Evolutionary conservation across 2,888 invertebrate species (phyloP).

Genomic region (Eulithis testata): DNA sequence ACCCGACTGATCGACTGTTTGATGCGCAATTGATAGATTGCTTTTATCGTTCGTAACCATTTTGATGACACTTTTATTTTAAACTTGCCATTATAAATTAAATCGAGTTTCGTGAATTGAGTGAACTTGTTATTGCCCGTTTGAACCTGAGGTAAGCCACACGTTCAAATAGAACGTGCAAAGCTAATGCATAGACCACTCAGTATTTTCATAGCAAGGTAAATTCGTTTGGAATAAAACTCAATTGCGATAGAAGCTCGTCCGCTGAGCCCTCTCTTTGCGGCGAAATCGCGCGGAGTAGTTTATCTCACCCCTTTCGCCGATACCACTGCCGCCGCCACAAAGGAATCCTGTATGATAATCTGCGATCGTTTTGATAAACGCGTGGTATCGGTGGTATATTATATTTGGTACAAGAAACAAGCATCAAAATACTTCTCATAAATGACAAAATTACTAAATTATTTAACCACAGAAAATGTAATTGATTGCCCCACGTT

Average conservation of each 20-base stretch:
- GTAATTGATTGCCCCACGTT: too few relatives aligned
- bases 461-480: too few relatives aligned
- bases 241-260: conserved; percentile 60
- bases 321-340: conserved; percentile 56
- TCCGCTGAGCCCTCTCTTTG: conserved; percentile 80
- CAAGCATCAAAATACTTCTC: neutral
- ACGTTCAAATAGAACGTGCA: conserved; percentile 28
- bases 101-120: conserved; percentile 23
- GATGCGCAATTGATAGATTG: conserved; percentile 83
- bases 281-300: conserved; percentile 75
- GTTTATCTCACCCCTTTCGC: conserved; percentile 73
- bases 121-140: conserved; percentile 22
- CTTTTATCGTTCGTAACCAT: conserved; percentile 66
- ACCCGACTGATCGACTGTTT: conserved; percentile 81
- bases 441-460: neutral
- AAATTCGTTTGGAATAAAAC: conserved; percentile 80
- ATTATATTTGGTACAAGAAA: neutral
- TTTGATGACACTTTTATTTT: conserved; percentile 37
- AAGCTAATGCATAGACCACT: conserved; percentile 33
- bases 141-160: conserved; percentile 36
- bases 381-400: conserved; percentile 33
- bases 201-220: conserved; percentile 64
- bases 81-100: conserved; percentile 25
- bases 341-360: conserved; percentile 74
- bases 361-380: conserved; percentile 66